A percentile compares a stretch with the other conserved stretches of the same genome.
These are phyloP conservation scores for Paralichthys olivaceus DNA, from an alignment of 2,113 vertebrate species.

Conservation along the genomic window DNA sequence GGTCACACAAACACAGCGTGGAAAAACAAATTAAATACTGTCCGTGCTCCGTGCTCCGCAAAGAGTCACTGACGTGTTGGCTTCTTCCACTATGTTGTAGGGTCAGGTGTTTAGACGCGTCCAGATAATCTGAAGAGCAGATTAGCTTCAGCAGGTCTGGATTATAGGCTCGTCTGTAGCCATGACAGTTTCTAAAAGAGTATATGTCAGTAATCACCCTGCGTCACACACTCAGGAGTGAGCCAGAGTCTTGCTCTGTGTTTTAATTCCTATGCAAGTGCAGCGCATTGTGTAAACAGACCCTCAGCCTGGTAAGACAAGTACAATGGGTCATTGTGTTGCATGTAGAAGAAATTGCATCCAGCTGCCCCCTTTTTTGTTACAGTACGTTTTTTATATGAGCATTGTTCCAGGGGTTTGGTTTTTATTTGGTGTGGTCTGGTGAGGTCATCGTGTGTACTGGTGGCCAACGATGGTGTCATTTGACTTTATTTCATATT, in stretches of 20 bases:
- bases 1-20: neutral
- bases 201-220: slow-evolving; percentile 53
- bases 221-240: slow-evolving; percentile 24
- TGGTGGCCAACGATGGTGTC: slow-evolving; percentile 28
- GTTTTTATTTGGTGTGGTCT: slow-evolving; percentile 47
- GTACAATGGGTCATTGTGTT: slow-evolving; percentile 15
- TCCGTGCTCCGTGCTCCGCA: neutral
- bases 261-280: slow-evolving; percentile 29
- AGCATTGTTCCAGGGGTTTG: slow-evolving; percentile 48
- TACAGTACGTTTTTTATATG: neutral
- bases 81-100: slow-evolving; percentile 3
- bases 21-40: neutral
- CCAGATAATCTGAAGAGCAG: slow-evolving; percentile 61
- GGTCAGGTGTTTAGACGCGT: slow-evolving; percentile 36
- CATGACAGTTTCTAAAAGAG: slow-evolving; percentile 59
- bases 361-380: slow-evolving; percentile 40
- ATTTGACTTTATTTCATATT: slow-evolving; percentile 25
- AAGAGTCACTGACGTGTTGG: slow-evolving; percentile 18
- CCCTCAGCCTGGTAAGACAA: neutral
- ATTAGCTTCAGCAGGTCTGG: slow-evolving; percentile 59
- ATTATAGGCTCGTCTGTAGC: slow-evolving; percentile 52
- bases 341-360: slow-evolving; percentile 24
- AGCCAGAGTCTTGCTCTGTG: slow-evolving; percentile 22
- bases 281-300: slow-evolving; percentile 37
- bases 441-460: slow-evolving; percentile 45